These are phyloP conservation scores for Fistularia tabacaria DNA, from an alignment of 2,797 vertebrate species.

Conservation along the genomic window DNA sequence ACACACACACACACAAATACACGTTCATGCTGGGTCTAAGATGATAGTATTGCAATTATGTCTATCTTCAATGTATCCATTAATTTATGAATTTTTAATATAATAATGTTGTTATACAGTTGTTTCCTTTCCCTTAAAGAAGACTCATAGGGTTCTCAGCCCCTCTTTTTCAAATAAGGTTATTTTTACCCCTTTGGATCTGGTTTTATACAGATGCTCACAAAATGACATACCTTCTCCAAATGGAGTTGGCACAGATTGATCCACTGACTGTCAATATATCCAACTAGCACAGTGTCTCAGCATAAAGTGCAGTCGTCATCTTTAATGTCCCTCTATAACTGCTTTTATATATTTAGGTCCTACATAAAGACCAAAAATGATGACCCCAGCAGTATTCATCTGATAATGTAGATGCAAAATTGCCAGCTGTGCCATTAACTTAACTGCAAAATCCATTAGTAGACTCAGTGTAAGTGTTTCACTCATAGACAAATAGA, in stretches of 20 bases:
- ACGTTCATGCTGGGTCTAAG: too few relatives aligned
- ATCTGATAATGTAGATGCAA: constrained; percentile 18
- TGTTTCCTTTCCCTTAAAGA: background rate
- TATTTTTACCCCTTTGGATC: constrained; percentile 19
- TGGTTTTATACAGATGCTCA: constrained; percentile 31
- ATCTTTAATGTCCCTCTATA: constrained; percentile 48
- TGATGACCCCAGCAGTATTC: constrained; percentile 30
- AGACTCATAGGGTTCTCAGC: background rate
- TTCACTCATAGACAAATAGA: constrained; percentile 32
- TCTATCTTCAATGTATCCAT: too few relatives aligned
- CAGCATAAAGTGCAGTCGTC: constrained; percentile 54
- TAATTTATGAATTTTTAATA: too few relatives aligned
- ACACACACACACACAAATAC: too few relatives aligned
- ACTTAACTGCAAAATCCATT: constrained; percentile 21
- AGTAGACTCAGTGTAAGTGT: constrained; percentile 23
- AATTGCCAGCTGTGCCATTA: constrained; percentile 23
- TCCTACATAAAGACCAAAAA: constrained; percentile 39
- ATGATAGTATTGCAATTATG: too few relatives aligned
- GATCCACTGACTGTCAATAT: constrained; percentile 44
- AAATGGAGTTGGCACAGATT: constrained; percentile 61
- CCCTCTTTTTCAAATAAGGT: constrained; percentile 9
- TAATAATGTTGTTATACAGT: too few relatives aligned
- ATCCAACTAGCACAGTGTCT: constrained; percentile 53
- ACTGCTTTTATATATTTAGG: constrained; percentile 45
- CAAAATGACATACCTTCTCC: constrained; percentile 37